Percentiles rank a stretch among this genome's conserved stretches.
These are phyloP conservation scores for Tipula unca DNA, from an alignment of 2,888 invertebrate genomes.

Conservation along the genomic window DNA sequence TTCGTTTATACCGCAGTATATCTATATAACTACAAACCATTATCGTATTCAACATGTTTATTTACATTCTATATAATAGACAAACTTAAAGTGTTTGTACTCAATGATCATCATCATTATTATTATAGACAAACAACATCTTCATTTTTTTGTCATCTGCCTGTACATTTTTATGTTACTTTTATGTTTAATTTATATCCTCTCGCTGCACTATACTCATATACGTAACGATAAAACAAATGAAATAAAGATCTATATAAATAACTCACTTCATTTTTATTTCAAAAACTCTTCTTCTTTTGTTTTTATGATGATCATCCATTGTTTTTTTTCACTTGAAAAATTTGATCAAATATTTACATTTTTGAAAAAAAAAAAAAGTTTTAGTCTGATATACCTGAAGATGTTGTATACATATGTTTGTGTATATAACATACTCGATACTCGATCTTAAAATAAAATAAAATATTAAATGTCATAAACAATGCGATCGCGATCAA, in stretches of 20 bases:
- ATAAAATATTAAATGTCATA: not conserved
- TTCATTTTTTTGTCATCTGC: conserved; percentile 4
- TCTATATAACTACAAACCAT: not conserved
- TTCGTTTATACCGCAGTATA: not conserved
- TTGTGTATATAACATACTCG: too few species aligned
- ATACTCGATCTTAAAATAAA: not conserved
- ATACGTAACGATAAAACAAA: not conserved
- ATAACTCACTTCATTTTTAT: not conserved
- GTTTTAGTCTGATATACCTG: not conserved
- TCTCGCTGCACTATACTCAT: not conserved
- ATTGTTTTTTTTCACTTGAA: not conserved
- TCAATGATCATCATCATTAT: not conserved
- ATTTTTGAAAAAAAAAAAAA: not conserved
- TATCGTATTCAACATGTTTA: not conserved
- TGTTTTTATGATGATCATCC: not conserved
- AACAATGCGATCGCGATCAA: not conserved
- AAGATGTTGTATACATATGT: not conserved
- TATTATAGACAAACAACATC: not conserved
- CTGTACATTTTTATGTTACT: not conserved
- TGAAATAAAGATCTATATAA: not conserved
- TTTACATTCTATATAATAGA: not conserved
- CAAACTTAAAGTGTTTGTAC: not conserved
- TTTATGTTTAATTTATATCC: conserved; percentile 3
- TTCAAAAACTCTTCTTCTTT: not conserved
- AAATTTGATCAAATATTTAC: not conserved